Percentiles rank a stretch among this genome's conserved stretches.
Conservation (phyloP, 2,888 invertebrate species). For the Teleogryllus oceanicus region DNA sequence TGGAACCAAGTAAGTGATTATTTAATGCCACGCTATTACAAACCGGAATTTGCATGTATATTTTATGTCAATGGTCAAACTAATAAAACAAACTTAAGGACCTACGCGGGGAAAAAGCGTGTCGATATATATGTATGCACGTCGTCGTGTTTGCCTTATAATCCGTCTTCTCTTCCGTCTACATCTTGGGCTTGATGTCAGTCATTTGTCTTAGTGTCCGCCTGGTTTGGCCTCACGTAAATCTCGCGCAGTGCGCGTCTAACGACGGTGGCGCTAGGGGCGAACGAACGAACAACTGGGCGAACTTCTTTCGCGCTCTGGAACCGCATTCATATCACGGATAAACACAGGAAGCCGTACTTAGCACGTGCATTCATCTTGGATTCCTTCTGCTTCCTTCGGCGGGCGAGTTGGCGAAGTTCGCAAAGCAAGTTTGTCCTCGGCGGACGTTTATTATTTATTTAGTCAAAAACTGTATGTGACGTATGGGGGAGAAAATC, state of each 20-base stretch:
- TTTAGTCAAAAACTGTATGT: no score
- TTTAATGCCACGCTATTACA: neutral
- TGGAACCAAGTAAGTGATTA: neutral
- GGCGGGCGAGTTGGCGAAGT: no score
- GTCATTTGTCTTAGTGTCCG: conserved; percentile 18
- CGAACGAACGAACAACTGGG: no score
- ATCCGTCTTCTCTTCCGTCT: conserved; percentile 18
- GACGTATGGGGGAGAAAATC: no score
- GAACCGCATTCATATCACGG: no score
- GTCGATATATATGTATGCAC: conserved; percentile 18
- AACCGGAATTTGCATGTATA: neutral
- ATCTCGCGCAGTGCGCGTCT: neutral
- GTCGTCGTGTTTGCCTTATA: conserved; percentile 5
- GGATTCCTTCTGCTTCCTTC: no score
- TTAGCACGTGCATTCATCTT: no score
- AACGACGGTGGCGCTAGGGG: no score
- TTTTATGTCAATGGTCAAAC: neutral
- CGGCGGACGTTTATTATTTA: no score
- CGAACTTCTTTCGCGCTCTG: no score
- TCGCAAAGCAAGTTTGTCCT: no score
- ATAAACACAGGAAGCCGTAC: no score
- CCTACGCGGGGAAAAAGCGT: neutral
- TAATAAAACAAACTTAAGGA: neutral
- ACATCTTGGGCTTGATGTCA: neutral
- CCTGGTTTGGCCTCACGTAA: neutral